Evolutionary conservation across 2,113 vertebrate species (phyloP).

Genomic region (Heteronetta atricapilla): DNA sequence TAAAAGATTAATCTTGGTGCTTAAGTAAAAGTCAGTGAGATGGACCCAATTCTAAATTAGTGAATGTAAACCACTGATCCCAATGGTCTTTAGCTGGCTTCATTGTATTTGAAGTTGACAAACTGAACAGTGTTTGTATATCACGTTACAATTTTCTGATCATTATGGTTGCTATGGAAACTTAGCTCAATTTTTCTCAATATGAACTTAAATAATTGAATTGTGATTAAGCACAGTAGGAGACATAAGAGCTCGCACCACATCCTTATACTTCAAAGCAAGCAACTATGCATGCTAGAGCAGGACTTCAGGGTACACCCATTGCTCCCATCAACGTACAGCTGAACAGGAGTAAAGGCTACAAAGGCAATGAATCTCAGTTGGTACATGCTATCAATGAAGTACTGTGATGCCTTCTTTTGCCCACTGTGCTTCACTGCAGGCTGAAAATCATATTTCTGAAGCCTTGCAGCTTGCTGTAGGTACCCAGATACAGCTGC

Average conservation of each 20-base stretch:
- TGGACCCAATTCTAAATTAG: background rate
- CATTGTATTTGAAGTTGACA: background rate
- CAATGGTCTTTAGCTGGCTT: background rate
- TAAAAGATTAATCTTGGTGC: background rate
- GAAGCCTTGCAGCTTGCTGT: background rate
- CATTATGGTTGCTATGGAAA: slow-evolving; percentile 41
- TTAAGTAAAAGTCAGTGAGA: background rate
- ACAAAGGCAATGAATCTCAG: background rate
- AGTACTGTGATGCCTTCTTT: background rate
- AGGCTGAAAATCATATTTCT: background rate
- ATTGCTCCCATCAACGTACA: background rate
- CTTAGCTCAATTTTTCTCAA: slow-evolving; percentile 39
- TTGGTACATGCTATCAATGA: rapidly evolving
- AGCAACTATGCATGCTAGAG: background rate
- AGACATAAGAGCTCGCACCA: background rate
- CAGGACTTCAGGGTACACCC: background rate
- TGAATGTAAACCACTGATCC: background rate
- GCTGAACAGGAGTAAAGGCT: background rate
- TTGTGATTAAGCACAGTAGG: slow-evolving; percentile 7
- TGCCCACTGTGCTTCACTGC: background rate
- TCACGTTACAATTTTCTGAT: slow-evolving; percentile 1
- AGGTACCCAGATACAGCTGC: background rate
- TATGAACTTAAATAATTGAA: slow-evolving; percentile 40
- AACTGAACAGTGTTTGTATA: background rate
- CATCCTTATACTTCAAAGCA: background rate